Base-by-base conservation (phyloP, 1,140 invertebrate species). In the Polypedilum vanderplanki region DNA sequence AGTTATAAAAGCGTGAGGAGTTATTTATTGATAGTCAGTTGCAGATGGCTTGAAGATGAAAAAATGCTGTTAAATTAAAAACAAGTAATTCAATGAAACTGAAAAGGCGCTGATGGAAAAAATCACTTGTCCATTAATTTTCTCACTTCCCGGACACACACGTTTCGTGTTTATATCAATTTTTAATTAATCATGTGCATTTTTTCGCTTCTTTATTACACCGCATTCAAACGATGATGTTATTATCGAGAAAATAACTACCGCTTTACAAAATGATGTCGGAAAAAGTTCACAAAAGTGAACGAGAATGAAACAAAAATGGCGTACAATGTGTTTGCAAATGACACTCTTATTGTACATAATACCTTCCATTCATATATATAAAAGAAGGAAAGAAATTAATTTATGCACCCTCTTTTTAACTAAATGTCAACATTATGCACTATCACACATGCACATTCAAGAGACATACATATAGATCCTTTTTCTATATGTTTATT, bases 1-100 rank as follows among this genome's bases (percentile, higher is more conserved):
- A 33, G 24, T 33, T 33, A 33, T 33, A 33, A 33, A 57, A 57
- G 46, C 12, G 15, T 33, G 5, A 12, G n/a, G n/a, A n/a, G 10
- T 57, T 57, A 57, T 57, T 57, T 57, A 57, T 57, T n/a, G 46
- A 57, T n/a, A 57, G 46, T 57, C 46, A 57, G 46, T 57, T 57
- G 46, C 46, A 57, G 46, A 12, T 57, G 9, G 46, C 46, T n/a
- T 15, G 46, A 57, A 33, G 46, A 57, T 4, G 10, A 57, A 57
- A 41, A 41, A 46, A 33, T 33, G 24, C 24, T 33, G 24, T 46
- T 1, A 3, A 46, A 46, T 12, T 12, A 46, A 46, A 46, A 46
- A 57, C 7, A n/a, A 12, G 46, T 12, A 57, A 57, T 15, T 57
- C 10, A 15, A 12, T 57, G 46, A 12, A 57, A 57, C 15, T 57